Evolutionary conservation across 2,888 invertebrate genomes (phyloP), one percentile per base, ranked within the genome.

Genomic region (Leucophora obtusa): DNA sequence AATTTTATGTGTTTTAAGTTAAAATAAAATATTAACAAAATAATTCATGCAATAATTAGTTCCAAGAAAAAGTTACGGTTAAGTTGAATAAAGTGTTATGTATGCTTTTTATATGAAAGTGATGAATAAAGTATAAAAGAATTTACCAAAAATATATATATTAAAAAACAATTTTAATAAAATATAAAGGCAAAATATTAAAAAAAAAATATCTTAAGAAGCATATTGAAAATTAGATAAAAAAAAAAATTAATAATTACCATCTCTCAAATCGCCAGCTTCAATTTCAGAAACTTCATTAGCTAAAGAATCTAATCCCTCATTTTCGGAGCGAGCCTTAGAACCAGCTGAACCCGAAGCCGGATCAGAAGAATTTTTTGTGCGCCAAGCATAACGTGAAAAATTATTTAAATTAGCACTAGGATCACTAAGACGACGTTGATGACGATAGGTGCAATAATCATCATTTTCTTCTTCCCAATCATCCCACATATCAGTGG

Each of bases 191-290:
- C 43, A n/a, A 47, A 47, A 47, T 14, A 71, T 33, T 38, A 60
- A 70, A 18, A 33, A 43, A 35, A 62, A 59, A 53, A 59, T 60
- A 53, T 60, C 70, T 18, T 70, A 53, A 28, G 76, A 82, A 76
- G 79, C 79, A 76, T 75, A 74, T 75, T 21, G 66, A 74, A 38
- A 62, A 68, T 8, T 59, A 54, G 17, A 51, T 28, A 21, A 60
- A 60, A 50, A 50, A 28, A 63, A 9, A 24, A 56, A 62, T 11
- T 17, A 56, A 68, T 75, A 83, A 84, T 87, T 92, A 97, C 97
- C 97, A 91, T 97, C 97, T 90, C 96, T 92, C 83, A 98, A 92
- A 91, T 97, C 97, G 9, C 97, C 97, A 35, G 97, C 98, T 91
- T 98, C 97, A 83, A 98, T 97, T 91, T 98, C 98, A 51, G 94